Evolutionary conservation across 2,797 vertebrate genomes (phyloP), one percentile per base, ranked within the genome.

Genomic region (Alcedo atthis): DNA sequence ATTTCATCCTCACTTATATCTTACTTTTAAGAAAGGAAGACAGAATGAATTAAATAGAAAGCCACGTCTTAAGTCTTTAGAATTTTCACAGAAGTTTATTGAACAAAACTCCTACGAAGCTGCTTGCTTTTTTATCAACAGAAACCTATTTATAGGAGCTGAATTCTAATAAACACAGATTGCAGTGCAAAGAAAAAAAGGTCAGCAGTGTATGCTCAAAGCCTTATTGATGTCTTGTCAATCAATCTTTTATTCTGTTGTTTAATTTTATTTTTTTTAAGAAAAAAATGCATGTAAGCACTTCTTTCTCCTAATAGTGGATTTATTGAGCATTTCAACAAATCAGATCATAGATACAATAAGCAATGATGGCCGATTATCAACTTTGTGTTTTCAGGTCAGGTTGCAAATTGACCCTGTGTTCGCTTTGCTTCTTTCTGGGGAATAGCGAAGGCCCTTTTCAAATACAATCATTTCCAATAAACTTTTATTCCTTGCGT

Each of bases 171-270:
- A 98, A 98, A 97, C 95, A 97, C 96, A 97, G 97, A 97, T 97
- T 97, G 97, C 94, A 97, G 96, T 89, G 91, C 86, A 93, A 92
- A 93, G 91, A 68, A 87, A 92, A 93, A 95, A 92, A 97, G 97
- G 97, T 98, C 97, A 97, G 85, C 95, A 92, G 96, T 88, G 94
- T 96, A 93, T 95, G 87, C 86, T 67, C 88, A 85, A 54, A 57
- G 96, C 95, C 97, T 98, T 98, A 98, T 98, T 98, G 97, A 98
- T 97, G 97, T 97, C 97, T 96, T 98, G 98, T 98, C 97, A 98
- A 98, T 98, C 98, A 98, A 97, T 97, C 95, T 97, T 96, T 97
- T 97, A 97, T 97, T 97, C 97, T 97, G 97, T 97, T 96, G 95
- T 97, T 96, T 96, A 95, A 93, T 90, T 91, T 89, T 83, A 87